Evolutionary conservation across 2,113 vertebrate genomes (phyloP), one percentile per base, ranked within the genome.

Genomic region (Quiscalus mexicanus): DNA sequence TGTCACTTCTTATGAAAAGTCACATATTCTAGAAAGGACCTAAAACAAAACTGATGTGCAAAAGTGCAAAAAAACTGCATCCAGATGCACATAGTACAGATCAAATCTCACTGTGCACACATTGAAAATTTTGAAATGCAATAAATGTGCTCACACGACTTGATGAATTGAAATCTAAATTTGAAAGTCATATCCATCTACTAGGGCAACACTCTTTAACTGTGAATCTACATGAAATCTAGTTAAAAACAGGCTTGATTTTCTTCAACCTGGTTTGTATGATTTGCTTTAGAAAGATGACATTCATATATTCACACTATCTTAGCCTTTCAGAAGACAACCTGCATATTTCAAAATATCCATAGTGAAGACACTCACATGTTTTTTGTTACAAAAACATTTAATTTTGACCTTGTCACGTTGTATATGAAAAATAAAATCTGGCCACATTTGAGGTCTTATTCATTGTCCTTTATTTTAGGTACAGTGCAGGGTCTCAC

Each of bases 31-130:
- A 21, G n/a, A 80, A 89, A 68, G 19, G 4, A 56, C 22, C 1
- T 1, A 87, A 89, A 81, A 84, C 33, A 60, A 74, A 65, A 59
- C 12, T 25, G 42, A 31, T 31, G 4, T 22, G 10, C 10, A 75
- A 76, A 69, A 23, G 12, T 11, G 49, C 16, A 42, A 41, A 89
- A 74, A 67, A 92, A 58, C 11, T 79, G 8, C 12, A 18, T 87
- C 24, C 0, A 1, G 39, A 37, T n/a, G 22, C 3, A 13, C 24
- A 28, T 1, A 81, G 5, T 41, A 42, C 21, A 35, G 18, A 24
- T 30, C 10, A 45, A 60, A 28, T n/a, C 20, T 70, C 30, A 81
- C 25, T 74, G 6, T 47, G 14, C 4, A 45, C 33, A 6, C 11
- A 53, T 60, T 71, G 31, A 58, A 78, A 74, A 86, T 19, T 73